Evolutionary conservation across 1,140 invertebrate genomes (phyloP).

Genomic region (Trachelipus rathkii): DNA sequence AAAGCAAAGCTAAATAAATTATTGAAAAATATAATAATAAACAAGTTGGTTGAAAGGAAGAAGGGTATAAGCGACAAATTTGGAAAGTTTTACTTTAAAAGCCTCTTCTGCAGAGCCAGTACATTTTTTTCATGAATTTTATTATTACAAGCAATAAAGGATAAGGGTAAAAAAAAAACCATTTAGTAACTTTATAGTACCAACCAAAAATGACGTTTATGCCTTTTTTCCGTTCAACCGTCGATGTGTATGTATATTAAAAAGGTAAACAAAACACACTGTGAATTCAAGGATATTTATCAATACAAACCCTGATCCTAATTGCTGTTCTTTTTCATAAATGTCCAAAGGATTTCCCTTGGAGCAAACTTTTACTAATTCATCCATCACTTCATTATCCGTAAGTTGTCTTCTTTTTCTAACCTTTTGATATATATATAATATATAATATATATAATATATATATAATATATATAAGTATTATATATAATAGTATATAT

Average conservation of each 20-base stretch:
- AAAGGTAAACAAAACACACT: conserved; percentile 11
- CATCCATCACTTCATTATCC: conserved; percentile 80
- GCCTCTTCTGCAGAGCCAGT: too few relatives aligned
- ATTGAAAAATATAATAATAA: too few relatives aligned
- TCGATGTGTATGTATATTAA: conserved; percentile 18
- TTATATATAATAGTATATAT: too few relatives aligned
- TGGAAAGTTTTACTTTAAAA: too few relatives aligned
- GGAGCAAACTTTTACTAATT: conserved; percentile 73
- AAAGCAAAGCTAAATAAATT: conserved; percentile 13
- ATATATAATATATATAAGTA: too few relatives aligned
- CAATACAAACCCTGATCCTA: conserved; percentile 67
- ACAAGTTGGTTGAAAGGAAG: too few relatives aligned
- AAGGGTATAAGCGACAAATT: too few relatives aligned
- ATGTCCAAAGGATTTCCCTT: conserved; percentile 69
- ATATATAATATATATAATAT: too few relatives aligned
- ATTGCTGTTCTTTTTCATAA: conserved; percentile 76
- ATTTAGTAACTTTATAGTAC: background rate
- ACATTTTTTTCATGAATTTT: too few relatives aligned
- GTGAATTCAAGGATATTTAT: background rate
- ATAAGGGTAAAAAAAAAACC: too few relatives aligned
- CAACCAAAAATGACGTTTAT: conserved; percentile 14
- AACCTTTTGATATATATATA: background rate
- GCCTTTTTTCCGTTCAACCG: conserved; percentile 11
- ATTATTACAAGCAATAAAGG: too few relatives aligned
- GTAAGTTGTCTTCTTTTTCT: background rate